Evolutionary conservation across 2,888 invertebrate genomes (phyloP).

Genomic region (Polia nebulosa): DNA sequence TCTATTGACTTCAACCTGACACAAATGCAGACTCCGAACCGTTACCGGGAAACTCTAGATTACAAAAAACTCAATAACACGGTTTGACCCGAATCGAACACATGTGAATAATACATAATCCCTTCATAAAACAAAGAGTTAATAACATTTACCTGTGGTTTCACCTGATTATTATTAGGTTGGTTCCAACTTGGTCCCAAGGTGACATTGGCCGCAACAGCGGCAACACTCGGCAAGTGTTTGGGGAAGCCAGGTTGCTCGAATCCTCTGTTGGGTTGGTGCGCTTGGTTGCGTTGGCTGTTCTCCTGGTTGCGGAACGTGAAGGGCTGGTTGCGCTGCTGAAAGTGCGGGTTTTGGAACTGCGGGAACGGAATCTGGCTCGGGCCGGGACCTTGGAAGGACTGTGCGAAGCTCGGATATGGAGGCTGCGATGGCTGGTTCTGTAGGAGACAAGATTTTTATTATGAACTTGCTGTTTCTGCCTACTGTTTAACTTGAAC

Average conservation of each 20-base stretch:
- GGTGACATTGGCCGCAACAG: constrained; percentile 59
- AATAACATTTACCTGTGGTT: constrained; percentile 26
- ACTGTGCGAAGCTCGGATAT: constrained; percentile 77
- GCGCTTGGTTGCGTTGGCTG: constrained; percentile 50
- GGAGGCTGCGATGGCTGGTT: constrained; percentile 77
- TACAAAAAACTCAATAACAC: too few species aligned
- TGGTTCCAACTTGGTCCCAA: constrained; percentile 78
- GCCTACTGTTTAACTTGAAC: too few species aligned
- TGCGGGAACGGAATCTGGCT: constrained; percentile 79
- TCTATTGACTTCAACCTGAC: too few species aligned
- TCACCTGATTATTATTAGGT: constrained; percentile 48
- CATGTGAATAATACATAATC: too few species aligned
- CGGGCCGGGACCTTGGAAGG: constrained; percentile 75
- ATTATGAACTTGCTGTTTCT: too few species aligned
- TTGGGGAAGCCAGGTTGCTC: constrained; percentile 72
- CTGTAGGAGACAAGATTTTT: constrained; percentile 60
- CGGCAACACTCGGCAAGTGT: constrained; percentile 75
- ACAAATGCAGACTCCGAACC: too few species aligned
- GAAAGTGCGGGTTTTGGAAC: constrained; percentile 77
- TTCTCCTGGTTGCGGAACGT: constrained; percentile 51
- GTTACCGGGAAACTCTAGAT: too few species aligned
- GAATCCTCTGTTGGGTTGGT: constrained; percentile 44
- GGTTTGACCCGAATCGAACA: too few species aligned
- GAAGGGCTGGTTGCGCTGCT: constrained; percentile 68
- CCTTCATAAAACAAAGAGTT: too few species aligned